These are phyloP conservation scores for Perca fluviatilis DNA, from an alignment of 2,113 vertebrate species.

Conservation along the genomic window DNA sequence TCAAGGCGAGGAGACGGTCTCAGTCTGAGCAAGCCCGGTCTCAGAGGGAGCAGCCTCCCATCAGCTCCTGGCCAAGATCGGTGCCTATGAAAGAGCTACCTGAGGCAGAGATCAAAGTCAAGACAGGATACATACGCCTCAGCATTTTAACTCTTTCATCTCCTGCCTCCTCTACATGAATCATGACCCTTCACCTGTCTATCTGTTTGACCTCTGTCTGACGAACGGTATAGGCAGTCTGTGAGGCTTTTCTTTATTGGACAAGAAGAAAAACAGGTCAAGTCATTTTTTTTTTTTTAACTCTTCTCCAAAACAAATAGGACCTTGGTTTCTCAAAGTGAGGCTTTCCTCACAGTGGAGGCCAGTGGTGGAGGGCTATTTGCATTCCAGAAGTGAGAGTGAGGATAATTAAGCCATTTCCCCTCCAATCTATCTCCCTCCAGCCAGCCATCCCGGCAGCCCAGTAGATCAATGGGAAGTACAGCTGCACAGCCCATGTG, in stretches of 20 bases:
- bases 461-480: constrained; percentile 80
- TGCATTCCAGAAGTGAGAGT: constrained; percentile 87
- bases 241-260: constrained; percentile 4
- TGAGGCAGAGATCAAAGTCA: constrained; percentile 84
- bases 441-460: constrained; percentile 73
- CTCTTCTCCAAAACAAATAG: neutral
- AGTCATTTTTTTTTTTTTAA: neutral
- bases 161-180: constrained; percentile 56
- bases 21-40: constrained; percentile 69
- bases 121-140: constrained; percentile 72
- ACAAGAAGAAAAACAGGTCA: constrained; percentile 10
- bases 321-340: constrained; percentile 29
- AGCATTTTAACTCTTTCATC: constrained; percentile 83
- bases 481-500: constrained; percentile 83
- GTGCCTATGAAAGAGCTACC: constrained; percentile 78
- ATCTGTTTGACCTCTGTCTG: constrained; percentile 61
- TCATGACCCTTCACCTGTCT: constrained; percentile 72
- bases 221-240: constrained; percentile 37
- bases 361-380: constrained; percentile 74
- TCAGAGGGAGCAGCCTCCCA: constrained; percentile 63
- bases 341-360: constrained; percentile 56
- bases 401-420: constrained; percentile 88
- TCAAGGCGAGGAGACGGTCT: constrained; percentile 45
- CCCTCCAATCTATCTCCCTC: constrained; percentile 87
- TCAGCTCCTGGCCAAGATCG: constrained; percentile 73